Conservation (phyloP, 2,113 vertebrate genomes). For the Passer montanus region DNA sequence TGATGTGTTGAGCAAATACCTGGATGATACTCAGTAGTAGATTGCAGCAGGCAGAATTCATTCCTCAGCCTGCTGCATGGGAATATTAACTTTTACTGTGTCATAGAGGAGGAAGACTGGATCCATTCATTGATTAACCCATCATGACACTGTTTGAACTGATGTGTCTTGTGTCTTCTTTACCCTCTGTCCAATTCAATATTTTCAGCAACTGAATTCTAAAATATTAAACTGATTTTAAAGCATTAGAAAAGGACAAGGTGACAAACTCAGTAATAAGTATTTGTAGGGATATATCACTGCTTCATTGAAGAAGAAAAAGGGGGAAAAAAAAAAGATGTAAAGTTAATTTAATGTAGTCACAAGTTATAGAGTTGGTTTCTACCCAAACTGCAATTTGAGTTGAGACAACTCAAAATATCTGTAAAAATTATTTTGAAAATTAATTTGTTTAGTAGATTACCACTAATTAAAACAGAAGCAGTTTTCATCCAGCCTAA, state of each 20-base stretch:
- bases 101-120: not conserved
- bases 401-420: conserved; percentile 3
- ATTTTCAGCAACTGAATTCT: not conserved
- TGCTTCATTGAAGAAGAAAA: not conserved
- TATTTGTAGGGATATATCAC: not conserved
- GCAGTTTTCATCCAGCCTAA: not conserved
- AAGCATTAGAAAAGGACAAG: not conserved
- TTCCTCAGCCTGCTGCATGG: not conserved
- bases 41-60: not conserved
- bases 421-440: conserved; percentile 55
- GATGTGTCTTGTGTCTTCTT: not conserved
- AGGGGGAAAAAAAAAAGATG: not conserved
- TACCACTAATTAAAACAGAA: conserved; percentile 32
- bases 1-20: conserved; percentile 10
- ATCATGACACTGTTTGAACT: not conserved
- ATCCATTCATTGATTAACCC: not conserved
- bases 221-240: not conserved
- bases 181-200: not conserved
- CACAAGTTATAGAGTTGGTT: not conserved
- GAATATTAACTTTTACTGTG: not conserved
- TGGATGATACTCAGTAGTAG: not conserved
- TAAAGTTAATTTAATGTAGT: not conserved
- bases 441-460: conserved; percentile 33
- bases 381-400: not conserved
- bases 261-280: not conserved